A percentile compares a stretch with the other conserved stretches of the same genome.
These are phyloP conservation scores for Drosophila ambigua DNA, from an alignment of 1,140 invertebrate genomes.

Conservation along the genomic window DNA sequence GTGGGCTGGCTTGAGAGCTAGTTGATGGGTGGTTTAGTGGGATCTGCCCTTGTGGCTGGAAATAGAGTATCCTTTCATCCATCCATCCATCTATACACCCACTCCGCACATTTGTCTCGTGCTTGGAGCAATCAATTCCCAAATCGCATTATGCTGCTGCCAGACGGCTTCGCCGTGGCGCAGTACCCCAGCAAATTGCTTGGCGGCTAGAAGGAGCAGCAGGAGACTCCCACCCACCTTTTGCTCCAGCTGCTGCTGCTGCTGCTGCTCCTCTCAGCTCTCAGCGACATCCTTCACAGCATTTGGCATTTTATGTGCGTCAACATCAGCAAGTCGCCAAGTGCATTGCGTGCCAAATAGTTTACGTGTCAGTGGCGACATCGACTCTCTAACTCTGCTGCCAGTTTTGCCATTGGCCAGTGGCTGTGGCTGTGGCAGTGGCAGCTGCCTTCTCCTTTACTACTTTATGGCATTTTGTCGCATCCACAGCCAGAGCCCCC, in stretches of 20 bases:
- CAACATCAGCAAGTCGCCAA: constrained; percentile 75
- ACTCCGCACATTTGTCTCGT: constrained; percentile 62
- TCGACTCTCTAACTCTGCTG: background rate
- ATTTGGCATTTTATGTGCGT: constrained; percentile 78
- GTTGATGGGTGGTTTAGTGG: no score
- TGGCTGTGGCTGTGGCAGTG: constrained; percentile 12
- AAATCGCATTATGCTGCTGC: constrained; percentile 68
- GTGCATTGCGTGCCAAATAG: constrained; percentile 79
- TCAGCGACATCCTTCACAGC: constrained; percentile 22
- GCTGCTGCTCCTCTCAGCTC: no score
- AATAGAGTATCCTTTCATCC: no score
- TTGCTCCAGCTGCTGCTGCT: constrained; percentile 10
- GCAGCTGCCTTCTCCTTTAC: constrained; percentile 25
- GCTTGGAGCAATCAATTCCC: constrained; percentile 76
- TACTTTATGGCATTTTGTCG: constrained; percentile 53
- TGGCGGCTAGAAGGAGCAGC: constrained; percentile 21
- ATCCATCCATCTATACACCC: constrained; percentile 3
- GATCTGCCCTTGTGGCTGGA: no score
- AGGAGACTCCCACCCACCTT: constrained; percentile 9
- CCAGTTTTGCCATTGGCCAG: constrained; percentile 8
- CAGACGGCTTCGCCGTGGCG: constrained; percentile 13
- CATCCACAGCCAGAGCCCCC: background rate
- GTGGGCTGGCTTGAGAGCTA: constrained; percentile 5
- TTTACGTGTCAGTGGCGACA: constrained; percentile 69
- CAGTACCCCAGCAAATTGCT: constrained; percentile 59